Base-by-base conservation (phyloP, 2,797 vertebrate genomes). In the Micropoecilia bifurca region DNA sequence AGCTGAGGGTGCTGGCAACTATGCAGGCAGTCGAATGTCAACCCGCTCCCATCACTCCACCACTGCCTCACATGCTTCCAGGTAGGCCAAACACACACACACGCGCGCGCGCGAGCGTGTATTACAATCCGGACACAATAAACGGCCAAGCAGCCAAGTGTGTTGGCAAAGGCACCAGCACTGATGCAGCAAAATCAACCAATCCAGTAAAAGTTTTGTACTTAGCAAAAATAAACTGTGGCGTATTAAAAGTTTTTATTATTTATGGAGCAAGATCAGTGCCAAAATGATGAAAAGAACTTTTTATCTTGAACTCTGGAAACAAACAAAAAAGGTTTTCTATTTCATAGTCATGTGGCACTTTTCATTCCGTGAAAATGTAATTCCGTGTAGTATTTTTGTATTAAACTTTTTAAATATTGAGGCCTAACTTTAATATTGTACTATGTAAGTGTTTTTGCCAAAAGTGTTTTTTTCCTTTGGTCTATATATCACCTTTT, bases 41-140 rank as follows among this genome's bases (percentile, higher is more conserved):
- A 98, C 98, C 71, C 96, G 96, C 0, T 99, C 98, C 69, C 98
- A 99, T 91, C 98, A 98, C 93, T 98, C 97, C 41, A 98, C 98
- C 92, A 98, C 98, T 81, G 97, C 96, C 93, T 98, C 97, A 41
- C 98, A 97, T 79, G 97, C 97, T 0, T 99, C 98, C 95, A 99
- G 98, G 96, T 98, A 88, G 47, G 80, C 30, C 43, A 28, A 45
- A 71, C 68, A 71, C 25, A 45, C 68, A 71, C 45, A 13, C 45
- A 10, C 43, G 3, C 10, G 0, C 12, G 3, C 10, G 3, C 13
- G 0, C 12, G 3, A 2, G 3, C 13, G 13, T 13, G 16, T 1
- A 6, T 25, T 13, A 14, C 3, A 69, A 41, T 20, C 39, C 0
- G 9, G 39, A 69, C 66, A 71, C 68, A 39, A 22, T 68, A 41